Base-by-base conservation (phyloP, 2,113 vertebrate species). In the Trogon melanurus region DNA sequence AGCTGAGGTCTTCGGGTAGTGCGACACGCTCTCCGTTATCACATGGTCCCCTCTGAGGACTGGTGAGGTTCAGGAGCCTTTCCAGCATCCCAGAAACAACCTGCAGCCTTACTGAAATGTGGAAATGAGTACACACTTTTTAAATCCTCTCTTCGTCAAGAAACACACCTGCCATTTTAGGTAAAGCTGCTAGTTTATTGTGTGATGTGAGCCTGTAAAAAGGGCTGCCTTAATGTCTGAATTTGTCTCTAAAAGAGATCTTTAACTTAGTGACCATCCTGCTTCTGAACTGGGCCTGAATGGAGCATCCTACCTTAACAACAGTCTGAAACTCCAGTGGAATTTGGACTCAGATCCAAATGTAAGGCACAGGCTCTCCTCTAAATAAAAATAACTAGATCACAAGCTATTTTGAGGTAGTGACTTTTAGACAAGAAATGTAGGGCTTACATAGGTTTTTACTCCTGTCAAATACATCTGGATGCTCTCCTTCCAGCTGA, bases 331-430 rank as follows among this genome's bases (percentile, higher is more conserved):
- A 45, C 88, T 76, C 57, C 62, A 57, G 25, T 1, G 76, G 92
- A 96, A 92, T 96, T 94, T 94, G 62, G 73, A 92, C 78, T 93
- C 3, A 0, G 65, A 79, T 95, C 93, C 95, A 96, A 95, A 81
- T 34, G 71, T 61, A 84, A 79, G 80, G 92, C 90, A 89, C 96
- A 91, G 70, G 73, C 88, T 93, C 93, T 69, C 75, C 92, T 91
- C 57, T 89, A 82, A 94, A 95, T 92, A 96, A 97, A 96, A 96
- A 94, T 93, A 96, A 91, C 92, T 89, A 61, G 79, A 84, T 89
- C 82, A 94, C 75, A 95, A 91, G 88, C 92, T 96, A 96, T 95
- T 97, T 92, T 94, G 88, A 51, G 92, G 57, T 54, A 36, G 30
- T 96, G 93, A 97, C 95, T 96, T 96, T 94, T 67, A 89, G 88